Conservation (phyloP, 2,797 vertebrate species). For the Catostomus latipinnis region DNA sequence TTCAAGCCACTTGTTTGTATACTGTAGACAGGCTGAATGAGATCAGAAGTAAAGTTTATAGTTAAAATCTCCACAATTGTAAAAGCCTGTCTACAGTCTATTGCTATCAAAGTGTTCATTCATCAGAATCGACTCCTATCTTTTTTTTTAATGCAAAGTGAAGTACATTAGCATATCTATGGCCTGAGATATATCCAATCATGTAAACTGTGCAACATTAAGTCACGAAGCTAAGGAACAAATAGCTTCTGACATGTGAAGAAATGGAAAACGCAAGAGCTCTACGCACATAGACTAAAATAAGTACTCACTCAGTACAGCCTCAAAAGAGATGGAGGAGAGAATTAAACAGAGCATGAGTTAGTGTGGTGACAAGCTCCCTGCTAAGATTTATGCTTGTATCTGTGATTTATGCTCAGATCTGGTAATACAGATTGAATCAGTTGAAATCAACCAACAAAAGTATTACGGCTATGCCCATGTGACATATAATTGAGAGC, state of each 20-base stretch:
- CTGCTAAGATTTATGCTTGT: slow-evolving; percentile 51
- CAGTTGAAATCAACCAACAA: slow-evolving; percentile 56
- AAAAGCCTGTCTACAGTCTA: slow-evolving; percentile 43
- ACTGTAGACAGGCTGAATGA: slow-evolving; percentile 50
- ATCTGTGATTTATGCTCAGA: slow-evolving; percentile 52
- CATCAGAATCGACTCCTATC: slow-evolving; percentile 53
- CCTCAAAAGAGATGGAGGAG: slow-evolving; percentile 30
- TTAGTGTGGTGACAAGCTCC: slow-evolving; percentile 14
- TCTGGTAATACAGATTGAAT: slow-evolving; percentile 46
- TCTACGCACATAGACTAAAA: slow-evolving; percentile 16
- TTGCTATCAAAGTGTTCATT: slow-evolving; percentile 59
- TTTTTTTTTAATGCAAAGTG: slow-evolving; percentile 51
- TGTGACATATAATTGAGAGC: slow-evolving; percentile 12
- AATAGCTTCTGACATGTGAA: slow-evolving; percentile 62
- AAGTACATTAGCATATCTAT: slow-evolving; percentile 67
- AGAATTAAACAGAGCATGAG: slow-evolving; percentile 9
- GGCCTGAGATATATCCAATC: slow-evolving; percentile 59
- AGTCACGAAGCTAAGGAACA: slow-evolving; percentile 59
- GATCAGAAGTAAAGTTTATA: slow-evolving; percentile 47
- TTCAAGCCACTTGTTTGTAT: slow-evolving; percentile 12
- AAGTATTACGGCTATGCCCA: slow-evolving; percentile 66
- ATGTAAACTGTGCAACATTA: slow-evolving; percentile 63
- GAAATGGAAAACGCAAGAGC: slow-evolving; percentile 23
- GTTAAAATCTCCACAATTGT: slow-evolving; percentile 44
- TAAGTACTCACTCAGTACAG: slow-evolving; percentile 23